Evolutionary conservation across 2,888 invertebrate genomes (phyloP), one percentile per base, ranked within the genome.

Genomic region (Cabera pusaria): DNA sequence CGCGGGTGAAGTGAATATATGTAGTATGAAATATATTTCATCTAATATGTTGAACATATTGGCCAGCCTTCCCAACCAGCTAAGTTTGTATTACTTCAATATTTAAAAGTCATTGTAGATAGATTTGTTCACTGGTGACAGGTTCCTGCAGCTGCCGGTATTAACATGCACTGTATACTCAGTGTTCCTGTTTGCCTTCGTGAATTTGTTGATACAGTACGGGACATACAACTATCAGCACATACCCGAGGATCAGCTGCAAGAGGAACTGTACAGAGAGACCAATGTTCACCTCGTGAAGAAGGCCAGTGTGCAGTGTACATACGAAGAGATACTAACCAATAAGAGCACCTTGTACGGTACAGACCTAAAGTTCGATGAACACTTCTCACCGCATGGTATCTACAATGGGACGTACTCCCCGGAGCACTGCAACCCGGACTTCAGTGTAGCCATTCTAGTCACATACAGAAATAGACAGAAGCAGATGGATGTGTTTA

Each of bases 381-480:
- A 74, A 5, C n/a, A n/a, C n/a, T 75, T 75, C 34, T 49, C 58
- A 6, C 64, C 72, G 0, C 60, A 43, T 7, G 72, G 72, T 0
- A 56, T 83, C n/a, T 52, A 52, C 2, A 80, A 82, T 38, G 86
- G 85, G 0, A 77, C 71, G 25, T 85, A 65, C 23, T 31, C 53
- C 2, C 88, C 88, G 0, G 57, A 59, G 3, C 56, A 72, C 17
- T 88, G 88, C 49, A 75, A 67, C 12, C 80, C 88, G 0, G 43
- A 69, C 9, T 90, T 90, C 64, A 94, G 94, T 64, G 93, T 95
- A 9, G 97, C 97, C 11, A 90, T 97, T 19, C 91, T 98, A 51
- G 91, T 98, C 32, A 96, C 97, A 0, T 92, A 92, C 44, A 90
- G 97, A 32, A 93, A 96, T 58, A 90, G 98, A 23, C 90, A 93